Conservation (phyloP, 2,113 vertebrate species). For the Podarcis cretensis region DNA sequence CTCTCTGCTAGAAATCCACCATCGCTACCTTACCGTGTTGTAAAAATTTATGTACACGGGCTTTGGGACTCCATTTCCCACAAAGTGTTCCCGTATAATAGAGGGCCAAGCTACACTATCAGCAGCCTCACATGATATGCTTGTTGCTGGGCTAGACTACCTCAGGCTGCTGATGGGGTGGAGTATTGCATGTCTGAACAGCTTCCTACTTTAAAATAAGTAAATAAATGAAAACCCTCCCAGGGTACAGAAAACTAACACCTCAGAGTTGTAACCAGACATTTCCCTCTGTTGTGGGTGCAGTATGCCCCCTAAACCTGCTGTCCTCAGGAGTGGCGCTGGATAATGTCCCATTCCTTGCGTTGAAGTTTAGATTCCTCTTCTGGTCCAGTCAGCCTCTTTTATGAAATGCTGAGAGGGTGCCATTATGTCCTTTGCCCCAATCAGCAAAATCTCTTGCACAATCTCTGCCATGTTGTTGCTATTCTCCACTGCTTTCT, state of each 20-base stretch:
- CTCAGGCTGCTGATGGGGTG: too few relatives aligned
- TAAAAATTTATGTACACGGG: background rate
- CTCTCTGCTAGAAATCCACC: background rate
- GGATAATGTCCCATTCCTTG: background rate
- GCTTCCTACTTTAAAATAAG: background rate
- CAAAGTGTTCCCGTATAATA: background rate
- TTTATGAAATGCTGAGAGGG: background rate
- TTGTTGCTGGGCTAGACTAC: background rate
- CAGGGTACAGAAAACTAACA: background rate
- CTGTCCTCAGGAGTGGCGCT: background rate
- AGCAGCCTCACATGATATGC: background rate
- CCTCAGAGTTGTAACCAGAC: too few relatives aligned
- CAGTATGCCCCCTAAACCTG: background rate
- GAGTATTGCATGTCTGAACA: background rate
- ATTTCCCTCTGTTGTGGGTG: background rate
- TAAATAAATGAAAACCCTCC: background rate
- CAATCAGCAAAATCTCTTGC: too few relatives aligned
- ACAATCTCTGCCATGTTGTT: background rate
- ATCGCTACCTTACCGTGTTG: too few relatives aligned
- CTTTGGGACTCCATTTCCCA: background rate
- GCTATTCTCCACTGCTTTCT: background rate
- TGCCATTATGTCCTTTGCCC: too few relatives aligned
- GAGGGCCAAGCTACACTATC: background rate
- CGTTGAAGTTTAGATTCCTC: background rate
- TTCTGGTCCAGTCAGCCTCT: background rate